These are phyloP conservation scores for Ahaetulla prasina DNA, from an alignment of 2,113 vertebrate species.

Conservation along the genomic window DNA sequence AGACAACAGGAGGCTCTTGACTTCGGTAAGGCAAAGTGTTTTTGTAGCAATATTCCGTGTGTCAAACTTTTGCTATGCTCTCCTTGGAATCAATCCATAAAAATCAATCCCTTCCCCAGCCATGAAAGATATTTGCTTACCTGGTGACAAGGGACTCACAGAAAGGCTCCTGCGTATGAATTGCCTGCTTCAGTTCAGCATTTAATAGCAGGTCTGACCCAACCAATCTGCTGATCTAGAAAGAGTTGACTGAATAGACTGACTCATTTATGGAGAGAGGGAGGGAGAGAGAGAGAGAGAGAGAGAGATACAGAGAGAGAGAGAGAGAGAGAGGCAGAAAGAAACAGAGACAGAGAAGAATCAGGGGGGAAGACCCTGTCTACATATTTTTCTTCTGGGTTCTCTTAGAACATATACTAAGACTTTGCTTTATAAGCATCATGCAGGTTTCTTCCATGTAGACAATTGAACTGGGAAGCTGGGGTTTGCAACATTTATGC, in stretches of 20 bases:
- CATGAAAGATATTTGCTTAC: conserved; percentile 1
- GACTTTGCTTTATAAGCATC: background rate
- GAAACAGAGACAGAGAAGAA: background rate
- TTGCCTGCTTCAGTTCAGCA: background rate
- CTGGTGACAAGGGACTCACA: background rate
- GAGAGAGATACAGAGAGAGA: too few relatives aligned
- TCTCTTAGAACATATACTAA: background rate
- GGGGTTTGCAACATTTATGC: background rate
- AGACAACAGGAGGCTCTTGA: conserved; percentile 5
- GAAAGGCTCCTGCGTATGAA: conserved; percentile 4
- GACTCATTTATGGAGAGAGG: background rate
- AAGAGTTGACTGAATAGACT: background rate
- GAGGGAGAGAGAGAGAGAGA: background rate
- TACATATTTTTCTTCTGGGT: background rate
- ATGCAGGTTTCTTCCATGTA: background rate
- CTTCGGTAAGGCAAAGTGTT: background rate
- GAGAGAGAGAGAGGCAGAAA: accelerated
- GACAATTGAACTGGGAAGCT: background rate
- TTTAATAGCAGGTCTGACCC: background rate
- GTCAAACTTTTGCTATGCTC: background rate
- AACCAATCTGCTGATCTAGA: background rate
- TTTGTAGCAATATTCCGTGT: background rate
- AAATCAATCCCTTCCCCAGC: background rate
- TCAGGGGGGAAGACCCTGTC: background rate
- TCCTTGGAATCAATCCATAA: conserved; percentile 19